Evolutionary conservation across 2,797 vertebrate genomes (phyloP).

Genomic region (Crenuchus spilurus): DNA sequence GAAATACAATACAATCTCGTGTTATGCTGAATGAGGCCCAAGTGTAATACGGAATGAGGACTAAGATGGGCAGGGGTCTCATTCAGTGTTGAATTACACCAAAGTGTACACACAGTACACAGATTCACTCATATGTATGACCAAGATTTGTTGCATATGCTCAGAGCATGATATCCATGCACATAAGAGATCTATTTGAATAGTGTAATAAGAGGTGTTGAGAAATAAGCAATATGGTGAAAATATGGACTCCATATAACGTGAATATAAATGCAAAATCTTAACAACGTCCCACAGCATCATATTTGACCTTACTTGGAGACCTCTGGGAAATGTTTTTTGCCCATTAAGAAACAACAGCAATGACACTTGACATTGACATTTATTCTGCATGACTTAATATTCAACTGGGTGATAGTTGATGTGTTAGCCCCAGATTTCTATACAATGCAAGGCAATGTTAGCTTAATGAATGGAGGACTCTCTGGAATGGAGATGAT

Average conservation of each 20-base stretch:
- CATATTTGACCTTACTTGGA: background rate
- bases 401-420: background rate
- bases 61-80: no score
- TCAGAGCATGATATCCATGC: constrained; percentile 5
- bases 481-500: constrained; percentile 22
- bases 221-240: background rate
- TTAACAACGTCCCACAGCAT: background rate
- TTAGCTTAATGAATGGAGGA: constrained; percentile 40
- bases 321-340: background rate
- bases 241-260: background rate
- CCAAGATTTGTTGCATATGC: background rate
- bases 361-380: background rate
- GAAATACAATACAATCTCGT: no score
- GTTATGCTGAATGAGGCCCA: no score
- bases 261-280: background rate
- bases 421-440: background rate
- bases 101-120: no score
- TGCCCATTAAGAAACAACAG: background rate
- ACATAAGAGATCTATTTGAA: background rate
- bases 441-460: constrained; percentile 1
- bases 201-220: background rate
- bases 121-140: background rate
- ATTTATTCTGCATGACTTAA: constrained; percentile 18
- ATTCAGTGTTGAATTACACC: no score
- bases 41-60: no score